phyloP scores from a whole-genome alignment of 2,113 vertebrate species.

The Hemiprocne comata region DNA sequence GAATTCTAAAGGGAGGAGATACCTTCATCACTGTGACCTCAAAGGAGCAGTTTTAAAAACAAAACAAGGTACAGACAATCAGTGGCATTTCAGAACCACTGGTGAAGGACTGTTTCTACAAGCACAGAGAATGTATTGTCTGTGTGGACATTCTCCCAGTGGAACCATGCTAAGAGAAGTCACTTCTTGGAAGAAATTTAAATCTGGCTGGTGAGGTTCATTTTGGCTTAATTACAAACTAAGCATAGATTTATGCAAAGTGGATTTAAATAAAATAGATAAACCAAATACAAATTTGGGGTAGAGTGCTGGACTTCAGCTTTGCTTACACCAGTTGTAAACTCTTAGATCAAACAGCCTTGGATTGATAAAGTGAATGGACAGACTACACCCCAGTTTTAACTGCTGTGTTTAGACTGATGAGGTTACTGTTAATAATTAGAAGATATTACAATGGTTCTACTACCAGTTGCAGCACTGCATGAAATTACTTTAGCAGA shows the following conservation, averaged over 20 bases:
- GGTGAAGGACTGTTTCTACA: background rate
- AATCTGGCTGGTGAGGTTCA: background rate
- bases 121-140: background rate
- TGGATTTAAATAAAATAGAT: background rate
- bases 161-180: background rate
- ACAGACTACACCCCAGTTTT: background rate
- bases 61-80: background rate
- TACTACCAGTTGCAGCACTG: background rate
- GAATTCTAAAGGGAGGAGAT: background rate
- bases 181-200: background rate
- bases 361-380: background rate
- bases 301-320: background rate
- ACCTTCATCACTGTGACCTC: background rate
- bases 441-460: background rate
- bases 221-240: background rate
- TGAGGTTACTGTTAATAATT: background rate
- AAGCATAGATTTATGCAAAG: background rate
- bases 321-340: background rate
- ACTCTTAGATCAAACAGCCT: background rate
- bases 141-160: background rate
- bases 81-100: background rate
- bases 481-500: background rate
- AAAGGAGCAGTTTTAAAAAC: background rate
- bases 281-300: background rate
- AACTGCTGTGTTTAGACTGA: background rate